These are phyloP conservation scores for Bruchidius siliquastri DNA, from an alignment of 2,888 invertebrate species.

Conservation along the genomic window DNA sequence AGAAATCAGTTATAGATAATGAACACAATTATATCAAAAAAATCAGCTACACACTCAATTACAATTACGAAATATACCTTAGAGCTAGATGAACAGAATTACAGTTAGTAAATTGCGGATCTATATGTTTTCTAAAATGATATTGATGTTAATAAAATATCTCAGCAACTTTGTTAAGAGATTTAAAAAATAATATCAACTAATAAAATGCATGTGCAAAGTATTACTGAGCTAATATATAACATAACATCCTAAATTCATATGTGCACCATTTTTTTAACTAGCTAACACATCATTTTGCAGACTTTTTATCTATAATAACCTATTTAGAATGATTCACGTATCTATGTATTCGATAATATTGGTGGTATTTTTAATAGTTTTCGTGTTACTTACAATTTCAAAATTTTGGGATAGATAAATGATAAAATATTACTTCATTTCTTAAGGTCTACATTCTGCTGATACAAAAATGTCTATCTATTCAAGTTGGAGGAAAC, in stretches of 20 bases:
- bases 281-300: background rate
- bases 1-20: background rate
- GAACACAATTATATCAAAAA: background rate
- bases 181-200: background rate
- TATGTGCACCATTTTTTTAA: background rate
- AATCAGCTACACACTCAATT: background rate
- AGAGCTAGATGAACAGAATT: background rate
- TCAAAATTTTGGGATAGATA: too few relatives aligned
- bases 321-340: background rate
- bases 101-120: background rate
- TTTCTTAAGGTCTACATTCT: too few relatives aligned
- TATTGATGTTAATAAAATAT: background rate
- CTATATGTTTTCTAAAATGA: background rate
- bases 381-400: background rate
- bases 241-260: background rate
- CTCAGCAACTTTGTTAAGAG: background rate
- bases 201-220: background rate
- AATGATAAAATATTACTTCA: too few relatives aligned
- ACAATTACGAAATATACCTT: background rate
- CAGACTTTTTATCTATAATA: background rate
- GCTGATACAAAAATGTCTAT: too few relatives aligned
- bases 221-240: background rate
- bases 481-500: too few relatives aligned
- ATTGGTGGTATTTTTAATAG: background rate
- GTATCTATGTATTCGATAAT: background rate